Evolutionary conservation across 1,140 invertebrate species (phyloP).

Genomic region (Caenorhabditis tropicalis): DNA sequence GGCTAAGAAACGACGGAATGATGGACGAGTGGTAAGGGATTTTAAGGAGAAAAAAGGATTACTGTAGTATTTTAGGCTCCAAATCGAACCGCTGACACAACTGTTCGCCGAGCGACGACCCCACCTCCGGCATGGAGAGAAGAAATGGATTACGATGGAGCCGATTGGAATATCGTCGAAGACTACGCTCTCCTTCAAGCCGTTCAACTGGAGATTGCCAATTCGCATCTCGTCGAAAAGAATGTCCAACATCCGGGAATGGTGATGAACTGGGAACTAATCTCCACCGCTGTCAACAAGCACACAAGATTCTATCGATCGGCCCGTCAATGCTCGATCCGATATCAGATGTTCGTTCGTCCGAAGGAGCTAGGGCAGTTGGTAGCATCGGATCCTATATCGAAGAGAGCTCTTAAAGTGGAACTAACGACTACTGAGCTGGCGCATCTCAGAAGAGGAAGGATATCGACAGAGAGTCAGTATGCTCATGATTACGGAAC

Average conservation of each 20-base stretch:
- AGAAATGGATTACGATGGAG: slow-evolving; percentile 44
- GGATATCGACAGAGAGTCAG: slow-evolving; percentile 25
- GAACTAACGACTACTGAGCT: slow-evolving; percentile 17
- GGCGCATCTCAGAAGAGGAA: slow-evolving; percentile 32
- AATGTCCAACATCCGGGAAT: not conserved
- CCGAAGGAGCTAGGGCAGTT: slow-evolving; percentile 55
- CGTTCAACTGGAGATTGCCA: not conserved
- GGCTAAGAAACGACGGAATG: not conserved
- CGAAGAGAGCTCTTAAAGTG: slow-evolving; percentile 48
- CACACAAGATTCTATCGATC: slow-evolving; percentile 48
- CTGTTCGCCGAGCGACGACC: slow-evolving; percentile 16
- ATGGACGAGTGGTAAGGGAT: not conserved
- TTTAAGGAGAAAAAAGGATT: not conserved
- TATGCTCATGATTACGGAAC: slow-evolving; percentile 44
- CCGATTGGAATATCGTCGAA: slow-evolving; percentile 49
- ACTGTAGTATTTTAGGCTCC: not conserved
- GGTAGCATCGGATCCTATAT: slow-evolving; percentile 51
- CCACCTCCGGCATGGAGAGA: slow-evolving; percentile 30
- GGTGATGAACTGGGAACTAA: slow-evolving; percentile 41
- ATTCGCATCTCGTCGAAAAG: not conserved
- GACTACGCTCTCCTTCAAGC: slow-evolving; percentile 43
- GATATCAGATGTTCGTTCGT: slow-evolving; percentile 55
- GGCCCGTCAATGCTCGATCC: slow-evolving; percentile 53
- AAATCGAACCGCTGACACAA: not conserved
- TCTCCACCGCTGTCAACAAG: slow-evolving; percentile 38